Percentiles rank a stretch among this genome's conserved stretches.
These are phyloP conservation scores for Noturus placidus DNA, from an alignment of 2,113 vertebrate species.

Conservation along the genomic window DNA sequence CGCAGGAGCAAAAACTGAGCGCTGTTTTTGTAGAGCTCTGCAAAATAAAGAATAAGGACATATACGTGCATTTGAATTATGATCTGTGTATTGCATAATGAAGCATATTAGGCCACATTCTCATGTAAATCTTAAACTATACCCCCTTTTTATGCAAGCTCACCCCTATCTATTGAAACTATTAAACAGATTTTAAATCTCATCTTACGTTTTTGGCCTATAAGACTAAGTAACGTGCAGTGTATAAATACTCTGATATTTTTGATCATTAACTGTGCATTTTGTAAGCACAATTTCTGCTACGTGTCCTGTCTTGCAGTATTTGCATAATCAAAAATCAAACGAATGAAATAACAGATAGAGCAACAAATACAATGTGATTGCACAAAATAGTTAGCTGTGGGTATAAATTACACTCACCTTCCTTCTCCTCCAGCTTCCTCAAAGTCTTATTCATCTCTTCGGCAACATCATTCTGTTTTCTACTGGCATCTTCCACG, in stretches of 20 bases:
- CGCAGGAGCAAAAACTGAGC: conserved; percentile 78
- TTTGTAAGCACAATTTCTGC: not conserved
- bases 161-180: not conserved
- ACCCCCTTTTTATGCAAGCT: not conserved
- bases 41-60: not conserved
- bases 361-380: not conserved
- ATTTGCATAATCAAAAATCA: not conserved
- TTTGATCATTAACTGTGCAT: no score
- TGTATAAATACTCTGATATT: not conserved
- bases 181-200: not conserved
- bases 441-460: conserved; percentile 75
- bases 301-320: not conserved
- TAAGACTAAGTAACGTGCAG: no score
- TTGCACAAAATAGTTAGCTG: no score
- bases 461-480: conserved; percentile 75
- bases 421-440: conserved; percentile 77
- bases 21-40: conserved; percentile 74
- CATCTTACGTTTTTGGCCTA: not conserved
- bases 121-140: not conserved
- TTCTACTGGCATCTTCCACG: conserved; percentile 78
- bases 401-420: conserved; percentile 55
- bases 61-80: not conserved
- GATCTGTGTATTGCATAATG: not conserved
- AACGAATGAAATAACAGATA: not conserved
- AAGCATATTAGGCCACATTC: not conserved